A percentile compares a stretch with the other conserved stretches of the same genome.
phyloP scores from a whole-genome alignment of 2,113 vertebrate species.

The Brienomyrus brachyistius region DNA sequence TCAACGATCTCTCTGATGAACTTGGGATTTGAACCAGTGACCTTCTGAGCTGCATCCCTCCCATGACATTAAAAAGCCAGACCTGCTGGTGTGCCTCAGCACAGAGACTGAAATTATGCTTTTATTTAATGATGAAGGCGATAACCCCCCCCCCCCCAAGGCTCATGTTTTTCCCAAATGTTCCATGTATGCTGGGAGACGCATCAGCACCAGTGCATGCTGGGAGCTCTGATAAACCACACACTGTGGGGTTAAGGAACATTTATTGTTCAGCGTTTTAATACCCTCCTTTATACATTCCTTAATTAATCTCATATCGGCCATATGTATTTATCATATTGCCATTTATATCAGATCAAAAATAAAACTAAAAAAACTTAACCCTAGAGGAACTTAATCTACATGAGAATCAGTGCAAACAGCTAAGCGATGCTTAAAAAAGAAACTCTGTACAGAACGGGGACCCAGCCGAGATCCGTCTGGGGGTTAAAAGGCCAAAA shows the following conservation, averaged over 20 bases:
- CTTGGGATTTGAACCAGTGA: neutral
- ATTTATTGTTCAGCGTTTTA: slow-evolving; percentile 13
- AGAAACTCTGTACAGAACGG: slow-evolving; percentile 28
- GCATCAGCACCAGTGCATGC: neutral
- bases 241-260: neutral
- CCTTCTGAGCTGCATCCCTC: neutral
- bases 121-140: neutral
- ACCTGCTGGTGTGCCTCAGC: neutral
- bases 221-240: neutral
- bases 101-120: neutral
- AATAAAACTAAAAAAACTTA: slow-evolving; percentile 3
- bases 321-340: neutral
- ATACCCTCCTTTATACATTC: slow-evolving; percentile 13
- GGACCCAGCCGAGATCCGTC: neutral
- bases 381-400: neutral
- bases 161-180: neutral
- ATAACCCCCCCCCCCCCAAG: too few species aligned
- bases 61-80: neutral
- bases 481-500: slow-evolving; percentile 23
- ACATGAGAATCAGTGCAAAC: slow-evolving; percentile 11
- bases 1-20: neutral
- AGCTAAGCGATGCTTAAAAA: slow-evolving; percentile 8
- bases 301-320: slow-evolving; percentile 11
- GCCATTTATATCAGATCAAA: slow-evolving; percentile 6
- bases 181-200: neutral